Evolutionary conservation across 2,797 vertebrate genomes (phyloP), one percentile per base, ranked within the genome.

Genomic region (Stomatorhinus walkeri): DNA sequence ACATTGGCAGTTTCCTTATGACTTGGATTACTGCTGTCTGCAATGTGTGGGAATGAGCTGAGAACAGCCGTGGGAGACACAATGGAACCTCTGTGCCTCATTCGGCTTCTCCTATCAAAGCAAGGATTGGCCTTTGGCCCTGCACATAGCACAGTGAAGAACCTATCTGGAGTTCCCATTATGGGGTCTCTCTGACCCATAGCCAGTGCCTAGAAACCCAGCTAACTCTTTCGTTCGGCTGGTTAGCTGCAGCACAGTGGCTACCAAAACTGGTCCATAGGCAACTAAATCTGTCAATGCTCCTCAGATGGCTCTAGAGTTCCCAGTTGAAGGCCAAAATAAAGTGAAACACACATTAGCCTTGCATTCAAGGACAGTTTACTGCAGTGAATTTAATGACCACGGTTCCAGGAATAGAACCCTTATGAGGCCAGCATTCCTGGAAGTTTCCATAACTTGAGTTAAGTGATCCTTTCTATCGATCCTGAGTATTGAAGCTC

Each of bases 381-480:
- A 89, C 59, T 89, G 91, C 92, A 92, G 89, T 88, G 90, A 91
- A 91, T 93, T 90, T 93, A 93, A 93, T 93, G 92, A 88, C 89
- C 91, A 92, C 90, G 91, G 90, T 95, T 96, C 94, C 94, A 91
- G 94, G 93, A 91, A 95, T 88, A 91, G 88, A 92, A 89, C 91
- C 92, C 93, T 90, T 90, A 79, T 16, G 93, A 91, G 92, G 88
- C 49, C 56, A 2, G 48, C 52, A 32, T 85, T 76, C 89, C 90
- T 87, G 88, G 87, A 68, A 79, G 79, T 91, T 90, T 93, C 92
- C 92, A 91, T 90, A 90, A 90, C 59, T 88, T 22, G 87, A 92
- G 93, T 92, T 94, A 95, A 95, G 92, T 94, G 95, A 95, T 94
- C 92, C 92, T 48, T 90, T 40, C 56, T 91, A 96, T 96, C 54